phyloP scores from a whole-genome alignment of 2,797 vertebrate genomes.

The Triplophysa yarkandensis region DNA sequence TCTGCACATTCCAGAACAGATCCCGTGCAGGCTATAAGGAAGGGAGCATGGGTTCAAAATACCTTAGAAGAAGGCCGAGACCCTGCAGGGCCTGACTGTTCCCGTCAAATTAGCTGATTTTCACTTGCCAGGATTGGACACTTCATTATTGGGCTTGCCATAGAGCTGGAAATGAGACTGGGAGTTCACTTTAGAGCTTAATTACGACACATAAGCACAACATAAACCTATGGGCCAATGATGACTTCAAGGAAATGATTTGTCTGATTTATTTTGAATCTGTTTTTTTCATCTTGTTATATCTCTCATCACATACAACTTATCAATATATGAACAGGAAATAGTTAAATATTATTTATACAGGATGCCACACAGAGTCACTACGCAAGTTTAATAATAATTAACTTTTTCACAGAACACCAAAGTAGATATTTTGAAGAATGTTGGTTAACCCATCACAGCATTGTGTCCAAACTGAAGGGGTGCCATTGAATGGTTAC shows the following conservation, averaged over 20 bases:
- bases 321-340: neutral
- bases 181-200: neutral
- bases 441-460: no score
- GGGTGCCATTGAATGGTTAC: no score
- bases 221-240: neutral
- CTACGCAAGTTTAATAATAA: no score
- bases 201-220: neutral
- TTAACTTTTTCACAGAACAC: no score
- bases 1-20: constrained; percentile 1
- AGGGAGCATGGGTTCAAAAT: constrained; percentile 47
- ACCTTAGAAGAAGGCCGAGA: constrained; percentile 57
- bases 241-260: neutral
- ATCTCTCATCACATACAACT: neutral
- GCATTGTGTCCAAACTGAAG: no score
- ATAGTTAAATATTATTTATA: neutral
- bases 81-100: constrained; percentile 49
- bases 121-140: constrained; percentile 55
- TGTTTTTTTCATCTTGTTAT: neutral
- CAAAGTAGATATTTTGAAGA: no score
- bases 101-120: constrained; percentile 55
- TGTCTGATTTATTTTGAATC: neutral
- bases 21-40: constrained; percentile 24
- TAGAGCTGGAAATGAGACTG: constrained; percentile 22
- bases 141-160: constrained; percentile 21
- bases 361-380: neutral